phyloP scores from a whole-genome alignment of 2,888 invertebrate genomes.

The Eumacrocentrus americanus region DNA sequence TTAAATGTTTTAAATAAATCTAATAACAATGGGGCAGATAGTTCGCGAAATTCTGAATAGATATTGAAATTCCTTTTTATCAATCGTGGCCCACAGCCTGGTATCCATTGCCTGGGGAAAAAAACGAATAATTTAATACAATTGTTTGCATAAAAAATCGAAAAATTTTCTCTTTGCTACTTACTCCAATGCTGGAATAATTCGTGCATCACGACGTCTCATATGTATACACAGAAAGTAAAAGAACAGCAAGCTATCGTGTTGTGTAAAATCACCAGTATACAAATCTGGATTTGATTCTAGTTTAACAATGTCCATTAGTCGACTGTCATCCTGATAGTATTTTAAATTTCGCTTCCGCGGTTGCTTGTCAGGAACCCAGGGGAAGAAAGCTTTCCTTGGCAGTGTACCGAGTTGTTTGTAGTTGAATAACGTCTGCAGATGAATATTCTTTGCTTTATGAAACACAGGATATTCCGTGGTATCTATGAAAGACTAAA shows the following conservation, averaged over 20 bases:
- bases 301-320: conserved; percentile 71
- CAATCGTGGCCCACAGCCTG: conserved; percentile 73
- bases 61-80: conserved; percentile 70
- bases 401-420: conserved; percentile 64
- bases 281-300: conserved; percentile 67
- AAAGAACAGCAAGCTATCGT: conserved; percentile 70
- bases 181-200: conserved; percentile 79
- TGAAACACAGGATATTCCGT: conserved; percentile 6
- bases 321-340: conserved; percentile 61
- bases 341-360: background rate
- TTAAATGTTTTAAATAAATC: conserved; percentile 69
- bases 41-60: conserved; percentile 75
- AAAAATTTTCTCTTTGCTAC: conserved; percentile 50
- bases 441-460: background rate
- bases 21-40: conserved; percentile 69
- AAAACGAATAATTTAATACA: too few relatives aligned
- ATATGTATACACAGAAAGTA: conserved; percentile 74
- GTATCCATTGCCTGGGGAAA: conserved; percentile 70
- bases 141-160: conserved; percentile 6
- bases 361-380: conserved; percentile 58
- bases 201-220: conserved; percentile 65
- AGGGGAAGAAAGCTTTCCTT: conserved; percentile 70
- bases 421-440: conserved; percentile 73
- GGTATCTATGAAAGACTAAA: conserved; percentile 18
- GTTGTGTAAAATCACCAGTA: conserved; percentile 44